Evolutionary conservation across 2,797 vertebrate genomes (phyloP).

Genomic region (Protosalanx chinensis): DNA sequence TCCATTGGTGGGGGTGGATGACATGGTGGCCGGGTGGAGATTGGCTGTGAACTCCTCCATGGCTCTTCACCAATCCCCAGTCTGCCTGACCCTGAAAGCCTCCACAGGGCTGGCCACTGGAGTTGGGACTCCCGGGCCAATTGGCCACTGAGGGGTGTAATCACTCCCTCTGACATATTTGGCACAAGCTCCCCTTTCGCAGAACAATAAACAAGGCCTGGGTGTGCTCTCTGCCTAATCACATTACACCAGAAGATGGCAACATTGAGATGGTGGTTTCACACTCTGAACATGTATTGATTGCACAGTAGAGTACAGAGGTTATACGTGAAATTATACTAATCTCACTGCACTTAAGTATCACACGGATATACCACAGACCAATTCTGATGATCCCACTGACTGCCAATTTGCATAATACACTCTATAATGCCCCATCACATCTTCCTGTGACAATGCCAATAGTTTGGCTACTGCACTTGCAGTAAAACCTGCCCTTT

Average conservation of each 20-base stretch:
- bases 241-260: conserved; percentile 71
- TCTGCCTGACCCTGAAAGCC: conserved; percentile 59
- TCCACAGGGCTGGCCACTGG: conserved; percentile 64
- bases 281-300: conserved; percentile 29
- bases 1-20: conserved; percentile 67
- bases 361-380: background rate
- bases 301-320: background rate
- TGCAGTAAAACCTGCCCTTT: background rate
- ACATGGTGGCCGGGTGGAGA: conserved; percentile 61
- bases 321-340: background rate
- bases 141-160: conserved; percentile 71
- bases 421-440: background rate
- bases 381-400: background rate
- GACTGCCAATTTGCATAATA: background rate
- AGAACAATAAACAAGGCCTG: conserved; percentile 39
- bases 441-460: background rate
- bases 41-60: conserved; percentile 63
- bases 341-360: background rate
- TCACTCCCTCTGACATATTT: conserved; percentile 71
- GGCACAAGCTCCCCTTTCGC: conserved; percentile 57
- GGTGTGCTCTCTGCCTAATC: conserved; percentile 48
- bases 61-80: conserved; percentile 59
- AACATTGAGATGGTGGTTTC: conserved; percentile 65
- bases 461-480: conserved; percentile 6
- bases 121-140: conserved; percentile 68